Base-by-base conservation (phyloP, 2,113 vertebrate species). In the Motacilla tschutschensis region DNA sequence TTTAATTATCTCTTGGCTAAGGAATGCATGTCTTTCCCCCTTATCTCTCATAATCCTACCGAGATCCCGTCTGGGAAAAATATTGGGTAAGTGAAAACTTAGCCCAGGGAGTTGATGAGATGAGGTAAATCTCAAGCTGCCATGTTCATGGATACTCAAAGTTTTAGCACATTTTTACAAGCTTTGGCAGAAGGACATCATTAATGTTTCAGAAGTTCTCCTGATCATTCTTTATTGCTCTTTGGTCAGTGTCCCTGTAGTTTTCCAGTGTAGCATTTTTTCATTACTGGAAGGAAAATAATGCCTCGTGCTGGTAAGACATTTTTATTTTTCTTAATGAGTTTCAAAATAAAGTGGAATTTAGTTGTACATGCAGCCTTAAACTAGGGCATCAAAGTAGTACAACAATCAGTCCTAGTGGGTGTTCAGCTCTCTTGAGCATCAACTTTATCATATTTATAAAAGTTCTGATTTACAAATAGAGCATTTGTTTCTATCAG, bases 191-290 rank as follows among this genome's bases (percentile, higher is more conserved):
- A 87, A 94, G 63, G 79, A 53, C 40, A 83, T 93, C 93, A 90
- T 94, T 95, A 96, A 96, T 75, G 92, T 95, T 96, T 96, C 84
- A 96, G 88, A 94, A 96, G 84, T 94, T 94, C 53, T 93, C 62
- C 53, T 83, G 69, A 53, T 91, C 72, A 51, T 59, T 89, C 44
- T 82, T 94, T 90, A 88, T 69, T 81, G 63, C 35, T 90, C 83
- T 87, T 95, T 95, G 90, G 94, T 90, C 89, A 89, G 57, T 53
- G 60, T 93, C 59, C 85, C 88, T 79, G 85, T 72, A 87, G 77
- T 83, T 91, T 95, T 95, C 83, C 88, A 91, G 53, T 54, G 18
- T 91, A 95, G 35, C 51, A 51, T 90, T 70, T 80, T 86, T 95
- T 96, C 89, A 94, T 90, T 87, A 79, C 58, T 88, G 67, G 43